Base-by-base conservation (phyloP, 2,113 vertebrate species). In the Gopherus flavomarginatus region DNA sequence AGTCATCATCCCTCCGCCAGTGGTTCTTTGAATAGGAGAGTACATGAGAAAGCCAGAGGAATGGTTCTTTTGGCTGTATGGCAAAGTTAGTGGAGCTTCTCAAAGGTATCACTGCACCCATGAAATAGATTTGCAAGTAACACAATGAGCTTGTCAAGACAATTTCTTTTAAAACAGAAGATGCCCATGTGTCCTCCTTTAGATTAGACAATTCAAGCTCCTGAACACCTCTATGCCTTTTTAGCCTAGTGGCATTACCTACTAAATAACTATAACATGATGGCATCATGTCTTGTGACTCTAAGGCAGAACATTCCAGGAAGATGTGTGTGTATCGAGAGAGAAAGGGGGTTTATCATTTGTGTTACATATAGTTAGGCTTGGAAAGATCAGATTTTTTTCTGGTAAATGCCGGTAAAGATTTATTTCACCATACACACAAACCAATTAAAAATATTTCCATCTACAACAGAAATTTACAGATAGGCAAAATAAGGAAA, bases 131-230 rank as follows among this genome's bases (percentile, higher is more conserved):
- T 47, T 80, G 21, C 5, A 38, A 8, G 5, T 57, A 27, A 26
- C 69, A 81, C 13, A 87, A 47, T 52, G n/a, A 47, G 6, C 2
- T 47, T 11, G 56, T 17, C 5, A 62, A 81, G 59, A 19, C 3
- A 38, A 78, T 69, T 1, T 38, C 22, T 82, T 91, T 95, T 81
- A 95, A 87, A 87, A 56, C 8, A 94, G n/a, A 94, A 89, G 27
- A 81, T 2, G 9, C 27, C 11, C n/a, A 81, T 3, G 5, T 6
- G 0, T 27, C 9, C 26, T 85, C 44, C 31, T 86, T 82, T 65
- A 29, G 0, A 57, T 92, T 85, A 88, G 49, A 42, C 11, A 75
- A 31, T 79, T 75, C 27, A 56, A 12, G 31, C 50, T 59, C 24
- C 42, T 88, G 62, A 93, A 35, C 65, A 56, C 13, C 44, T 47